Evolutionary conservation across 2,113 vertebrate genomes (phyloP).

Genomic region (Lynx canadensis): DNA sequence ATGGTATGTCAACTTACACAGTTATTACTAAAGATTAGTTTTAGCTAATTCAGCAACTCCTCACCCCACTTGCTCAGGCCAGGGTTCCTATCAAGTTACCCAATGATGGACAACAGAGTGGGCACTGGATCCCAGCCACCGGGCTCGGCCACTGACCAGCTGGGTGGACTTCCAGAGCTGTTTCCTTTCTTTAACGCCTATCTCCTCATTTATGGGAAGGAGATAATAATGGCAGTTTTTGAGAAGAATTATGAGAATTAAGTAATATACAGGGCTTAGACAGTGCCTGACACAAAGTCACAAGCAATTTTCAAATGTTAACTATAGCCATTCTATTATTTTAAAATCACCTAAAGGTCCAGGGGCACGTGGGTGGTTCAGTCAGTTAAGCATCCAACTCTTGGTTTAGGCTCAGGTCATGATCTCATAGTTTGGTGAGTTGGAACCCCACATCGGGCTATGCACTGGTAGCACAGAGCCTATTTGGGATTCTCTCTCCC

Average conservation of each 20-base stretch:
- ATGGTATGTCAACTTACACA: not conserved
- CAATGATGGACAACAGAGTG: not conserved
- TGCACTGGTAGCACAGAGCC: too few relatives aligned
- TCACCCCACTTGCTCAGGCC: not conserved
- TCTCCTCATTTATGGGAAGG: not conserved
- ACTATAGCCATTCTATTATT: not conserved
- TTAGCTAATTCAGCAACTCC: not conserved
- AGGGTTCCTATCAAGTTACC: not conserved
- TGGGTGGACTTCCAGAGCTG: not conserved
- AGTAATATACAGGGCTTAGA: not conserved
- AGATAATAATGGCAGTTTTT: not conserved
- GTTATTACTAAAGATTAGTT: not conserved
- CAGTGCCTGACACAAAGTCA: not conserved
- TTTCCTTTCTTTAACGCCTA: not conserved
- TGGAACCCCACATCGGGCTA: too few relatives aligned
- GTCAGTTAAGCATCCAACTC: too few relatives aligned
- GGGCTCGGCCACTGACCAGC: not conserved
- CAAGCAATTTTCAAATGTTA: not conserved
- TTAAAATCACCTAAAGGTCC: not conserved
- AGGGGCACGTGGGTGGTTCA: too few relatives aligned
- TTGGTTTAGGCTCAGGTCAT: too few relatives aligned
- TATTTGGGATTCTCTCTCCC: too few relatives aligned
- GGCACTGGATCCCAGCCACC: rapidly evolving
- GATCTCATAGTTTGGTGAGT: too few relatives aligned
- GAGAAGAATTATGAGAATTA: not conserved